Base-by-base conservation (phyloP, 2,888 invertebrate species). In the Cryptocheilus praepositus region DNA sequence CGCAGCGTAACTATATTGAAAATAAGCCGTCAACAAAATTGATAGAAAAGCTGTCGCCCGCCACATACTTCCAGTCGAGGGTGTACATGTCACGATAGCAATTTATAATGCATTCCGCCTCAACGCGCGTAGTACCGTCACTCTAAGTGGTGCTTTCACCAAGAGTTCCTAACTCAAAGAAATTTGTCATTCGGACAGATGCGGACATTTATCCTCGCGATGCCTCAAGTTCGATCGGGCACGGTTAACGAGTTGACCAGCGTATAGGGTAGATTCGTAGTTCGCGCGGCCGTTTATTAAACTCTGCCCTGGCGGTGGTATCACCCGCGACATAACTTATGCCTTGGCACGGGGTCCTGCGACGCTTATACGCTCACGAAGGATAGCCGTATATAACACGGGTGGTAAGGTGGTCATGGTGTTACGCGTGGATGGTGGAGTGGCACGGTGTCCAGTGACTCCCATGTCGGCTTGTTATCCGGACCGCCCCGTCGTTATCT, bases 401-500 rank as follows among this genome's bases (percentile, higher is more conserved):
- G 62, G 70, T 69, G 69, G 22, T 65, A 73, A 79, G 74, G 80
- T 80, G 74, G 80, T 80, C 81, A 80, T 79, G 80, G 76, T 77
- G 80, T 77, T 80, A 79, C 77, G 76, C 68, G 77, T 69, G 77
- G 73, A 77, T 78, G 76, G 73, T 64, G 74, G 78, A 77, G 77
- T 77, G 77, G 77, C 79, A 81, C 71, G 87, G 88, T 88, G 87
- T 88, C 86, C 82, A 83, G 84, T 88, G 84, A 86, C 87, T 88
- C 88, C 88, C 88, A 86, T 85, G 87, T 87, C 85, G 87, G 87
- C 88, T 88, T 85, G 88, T 88, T 88, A 88, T 87, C 87, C 86
- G 86, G 74, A 85, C 84, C 86, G 85, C 87, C 85, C 86, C 85
- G 82, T 86, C 87, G 86, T 88, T 86, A 88, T 87, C 87, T 85